These are phyloP conservation scores for Chelonoidis abingdonii DNA, from an alignment of 2,113 vertebrate genomes.

Conservation along the genomic window DNA sequence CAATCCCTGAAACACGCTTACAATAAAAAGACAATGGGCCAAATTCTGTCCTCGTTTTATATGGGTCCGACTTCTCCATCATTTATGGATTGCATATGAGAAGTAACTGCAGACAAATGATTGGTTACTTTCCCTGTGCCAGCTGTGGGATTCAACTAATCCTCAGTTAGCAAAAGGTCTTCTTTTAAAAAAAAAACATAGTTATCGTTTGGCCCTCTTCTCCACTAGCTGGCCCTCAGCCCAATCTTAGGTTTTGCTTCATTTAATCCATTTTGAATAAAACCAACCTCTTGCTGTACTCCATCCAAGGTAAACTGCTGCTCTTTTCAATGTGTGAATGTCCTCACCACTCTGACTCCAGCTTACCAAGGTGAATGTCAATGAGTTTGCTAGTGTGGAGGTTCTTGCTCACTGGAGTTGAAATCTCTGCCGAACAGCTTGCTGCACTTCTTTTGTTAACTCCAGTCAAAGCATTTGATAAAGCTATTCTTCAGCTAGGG, in stretches of 20 bases:
- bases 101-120: background rate
- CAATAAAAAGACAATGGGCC: background rate
- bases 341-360: background rate
- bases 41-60: background rate
- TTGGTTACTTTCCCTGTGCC: background rate
- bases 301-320: background rate
- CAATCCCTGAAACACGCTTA: background rate
- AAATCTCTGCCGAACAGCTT: background rate
- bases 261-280: background rate
- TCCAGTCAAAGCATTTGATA: background rate
- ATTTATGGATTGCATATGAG: background rate
- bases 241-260: background rate
- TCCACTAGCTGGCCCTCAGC: background rate
- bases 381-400: background rate
- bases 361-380: background rate
- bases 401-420: background rate
- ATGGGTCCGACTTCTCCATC: background rate
- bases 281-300: background rate
- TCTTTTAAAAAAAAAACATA: background rate
- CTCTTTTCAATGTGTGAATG: background rate
- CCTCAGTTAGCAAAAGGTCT: background rate
- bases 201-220: background rate
- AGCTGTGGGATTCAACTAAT: background rate
- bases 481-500: background rate
- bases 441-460: background rate